These are phyloP conservation scores for Frankliniella intonsa DNA, from an alignment of 2,888 invertebrate species.

Conservation along the genomic window DNA sequence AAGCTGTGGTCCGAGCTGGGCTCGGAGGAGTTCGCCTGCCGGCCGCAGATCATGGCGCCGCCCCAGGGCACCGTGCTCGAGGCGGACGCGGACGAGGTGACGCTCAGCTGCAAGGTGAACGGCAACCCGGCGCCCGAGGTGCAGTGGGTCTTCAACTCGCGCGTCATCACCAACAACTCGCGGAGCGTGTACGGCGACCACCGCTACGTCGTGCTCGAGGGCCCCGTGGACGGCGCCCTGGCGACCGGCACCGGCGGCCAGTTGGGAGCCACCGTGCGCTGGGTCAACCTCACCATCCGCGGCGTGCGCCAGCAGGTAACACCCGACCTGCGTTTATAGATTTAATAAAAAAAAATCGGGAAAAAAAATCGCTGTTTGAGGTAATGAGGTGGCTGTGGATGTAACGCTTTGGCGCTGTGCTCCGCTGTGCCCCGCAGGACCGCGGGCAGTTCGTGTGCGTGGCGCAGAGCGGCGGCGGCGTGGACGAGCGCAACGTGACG, in stretches of 20 bases:
- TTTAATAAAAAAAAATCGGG: too few species aligned
- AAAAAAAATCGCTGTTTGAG: too few species aligned
- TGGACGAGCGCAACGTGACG: slow-evolving; percentile 68
- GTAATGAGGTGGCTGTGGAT: too few species aligned
- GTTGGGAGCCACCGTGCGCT: slow-evolving; percentile 40
- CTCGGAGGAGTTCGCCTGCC: slow-evolving; percentile 68
- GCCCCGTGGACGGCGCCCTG: slow-evolving; percentile 39
- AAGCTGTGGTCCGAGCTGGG: slow-evolving; percentile 63
- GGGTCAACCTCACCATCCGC: slow-evolving; percentile 66
- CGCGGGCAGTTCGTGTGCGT: slow-evolving; percentile 72
- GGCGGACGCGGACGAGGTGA: slow-evolving; percentile 46
- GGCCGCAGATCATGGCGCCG: slow-evolving; percentile 67
- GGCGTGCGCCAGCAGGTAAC: slow-evolving; percentile 48
- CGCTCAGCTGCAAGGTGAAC: slow-evolving; percentile 67
- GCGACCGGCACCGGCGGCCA: slow-evolving; percentile 23
- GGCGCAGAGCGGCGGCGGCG: slow-evolving; percentile 77
- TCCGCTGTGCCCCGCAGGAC: too few species aligned
- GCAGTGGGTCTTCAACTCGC: slow-evolving; percentile 66
- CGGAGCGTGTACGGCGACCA: slow-evolving; percentile 38
- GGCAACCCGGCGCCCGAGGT: slow-evolving; percentile 74
- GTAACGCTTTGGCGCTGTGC: slow-evolving; percentile 36
- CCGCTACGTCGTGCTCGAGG: slow-evolving; percentile 37
- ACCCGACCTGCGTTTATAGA: too few species aligned
- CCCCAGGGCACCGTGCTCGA: background rate
- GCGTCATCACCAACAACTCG: slow-evolving; percentile 48